Base-by-base conservation (phyloP, 2,797 vertebrate species). In the Gymnothorax javanicus region DNA sequence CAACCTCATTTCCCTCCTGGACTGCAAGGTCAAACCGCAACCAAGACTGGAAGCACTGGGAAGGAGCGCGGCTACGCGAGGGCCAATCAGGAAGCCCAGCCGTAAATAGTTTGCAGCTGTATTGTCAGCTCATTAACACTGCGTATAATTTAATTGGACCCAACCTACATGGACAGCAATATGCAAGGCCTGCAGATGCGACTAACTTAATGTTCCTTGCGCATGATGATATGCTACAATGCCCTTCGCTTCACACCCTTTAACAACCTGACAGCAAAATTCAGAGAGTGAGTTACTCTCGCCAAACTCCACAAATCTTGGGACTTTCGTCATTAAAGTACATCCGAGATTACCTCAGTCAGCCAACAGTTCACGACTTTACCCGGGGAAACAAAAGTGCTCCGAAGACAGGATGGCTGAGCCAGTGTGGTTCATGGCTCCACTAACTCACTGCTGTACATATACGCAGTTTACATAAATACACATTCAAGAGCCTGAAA, bases 271-370 rank as follows among this genome's bases (percentile, higher is more conserved):
- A 79, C 69, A 87, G 71, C 7, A 52, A 71, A 7, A 52, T 87
- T 56, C n/a, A 13, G 9, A 87, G 87, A 88, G 0, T 81, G 59
- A 50, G 81, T 85, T 27, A 56, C 50, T 43, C 6, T 67, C 20
- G 71, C 43, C 33, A 3, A 58, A 64, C 75, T 79, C 59, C 86
- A 88, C 90, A 91, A 91, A 89, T 77, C 25, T 0, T 25, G 9
- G 69, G 64, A 43, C 86, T 58, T 88, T 89, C 86, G 13, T 84
- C 87, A 89, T 87, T 91, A 91, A 92, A 89, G 89, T 86, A 87
- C 88, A 52, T 90, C 90, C 90, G 93, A 92, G 91, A 93, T 86
- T 87, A 88, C 90, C 89, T 86, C 86, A 1, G 27, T 15, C 15
- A 15, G 75, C 25, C 17, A 4, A 6, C 27, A 75, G 71, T 75